Evolutionary conservation across 2,113 vertebrate species (phyloP).

Genomic region (Plotosus lineatus): DNA sequence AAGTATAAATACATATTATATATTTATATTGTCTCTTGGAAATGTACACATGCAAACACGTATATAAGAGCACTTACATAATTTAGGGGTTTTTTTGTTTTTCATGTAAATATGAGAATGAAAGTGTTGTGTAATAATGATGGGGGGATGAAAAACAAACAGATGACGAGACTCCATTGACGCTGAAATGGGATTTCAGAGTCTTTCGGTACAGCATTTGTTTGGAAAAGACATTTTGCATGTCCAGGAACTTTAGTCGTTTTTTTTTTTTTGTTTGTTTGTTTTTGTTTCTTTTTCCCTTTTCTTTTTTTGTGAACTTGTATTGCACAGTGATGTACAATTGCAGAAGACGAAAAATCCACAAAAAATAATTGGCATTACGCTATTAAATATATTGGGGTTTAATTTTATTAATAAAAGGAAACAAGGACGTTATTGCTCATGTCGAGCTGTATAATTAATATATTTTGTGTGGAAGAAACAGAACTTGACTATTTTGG

Average conservation of each 20-base stretch:
- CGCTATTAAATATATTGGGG: slow-evolving; percentile 95
- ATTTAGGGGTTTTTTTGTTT: slow-evolving; percentile 73
- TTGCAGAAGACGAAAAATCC: slow-evolving; percentile 75
- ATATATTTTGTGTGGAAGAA: slow-evolving; percentile 97
- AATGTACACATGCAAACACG: slow-evolving; percentile 76
- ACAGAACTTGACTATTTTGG: slow-evolving; percentile 90
- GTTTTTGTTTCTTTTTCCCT: slow-evolving; percentile 84
- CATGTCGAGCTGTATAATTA: slow-evolving; percentile 97
- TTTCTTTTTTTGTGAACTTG: slow-evolving; percentile 90
- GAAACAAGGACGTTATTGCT: slow-evolving; percentile 78
- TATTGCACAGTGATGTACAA: slow-evolving; percentile 94
- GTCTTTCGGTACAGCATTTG: slow-evolving; percentile 94
- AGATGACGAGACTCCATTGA: slow-evolving; percentile 64
- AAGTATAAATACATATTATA: slow-evolving; percentile 74
- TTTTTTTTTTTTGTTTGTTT: slow-evolving; percentile 83
- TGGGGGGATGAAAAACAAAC: slow-evolving; percentile 35
- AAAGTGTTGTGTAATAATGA: slow-evolving; percentile 93
- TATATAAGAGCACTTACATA: slow-evolving; percentile 87
- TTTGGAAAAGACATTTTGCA: slow-evolving; percentile 97
- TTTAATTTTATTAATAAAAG: slow-evolving; percentile 95
- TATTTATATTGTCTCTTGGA: slow-evolving; percentile 73
- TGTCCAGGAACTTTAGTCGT: slow-evolving; percentile 89
- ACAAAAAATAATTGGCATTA: slow-evolving; percentile 86
- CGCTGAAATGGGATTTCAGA: slow-evolving; percentile 91
- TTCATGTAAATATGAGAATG: slow-evolving; percentile 92